Evolutionary conservation across 1,140 invertebrate genomes (phyloP), one percentile per base, ranked within the genome.

Genomic region (Drosophila tsacasi): DNA sequence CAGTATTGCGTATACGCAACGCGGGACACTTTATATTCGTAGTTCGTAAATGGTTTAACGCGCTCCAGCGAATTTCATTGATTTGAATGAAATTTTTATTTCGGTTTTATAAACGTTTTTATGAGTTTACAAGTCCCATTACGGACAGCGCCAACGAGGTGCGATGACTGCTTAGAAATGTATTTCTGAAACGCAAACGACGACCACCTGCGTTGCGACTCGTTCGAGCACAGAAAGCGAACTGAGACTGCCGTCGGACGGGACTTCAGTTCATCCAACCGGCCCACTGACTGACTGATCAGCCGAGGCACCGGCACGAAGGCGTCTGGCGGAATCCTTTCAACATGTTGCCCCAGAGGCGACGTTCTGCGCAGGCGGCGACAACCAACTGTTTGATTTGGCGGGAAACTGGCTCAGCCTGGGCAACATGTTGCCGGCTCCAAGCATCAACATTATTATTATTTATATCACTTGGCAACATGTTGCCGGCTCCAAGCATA

Each of bases 211-310:
- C 73, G 84, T 65, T 87, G 85, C 74, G 73, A 63, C 52, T 73
- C 78, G 66, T 60, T 61, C 81, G 85, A 76, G 54, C 65, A 68
- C 84, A 65, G 47, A 90, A 89, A 69, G 74, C 84, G 66, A 76
- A 89, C 84, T 89, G 78, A 90, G 68, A 57, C 40, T 54, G 67
- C 67, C 15, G 35, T 37, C 35, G 54, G 21, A 39, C 35, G 23
- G 15, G 21, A 35, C 19, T 69, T 52, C 5, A 39, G 21, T 12
- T 39, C 52, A 55, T 54, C 12, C 47, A 54, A 30, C 61, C 42
- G 42, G 40, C 52, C 50, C 55, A 79, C 62, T 54, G 69, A 74
- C 71, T 79, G 52, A 84, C 75, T 86, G 83, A 89, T 90, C 84
- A 89, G 77, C 69, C 83, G 73, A 62, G 69, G 39, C 67, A 12